Percentiles rank a stretch among this genome's conserved stretches.
Evolutionary conservation across 1,140 invertebrate genomes (phyloP).

Genomic region (Lepidostoma basale): DNA sequence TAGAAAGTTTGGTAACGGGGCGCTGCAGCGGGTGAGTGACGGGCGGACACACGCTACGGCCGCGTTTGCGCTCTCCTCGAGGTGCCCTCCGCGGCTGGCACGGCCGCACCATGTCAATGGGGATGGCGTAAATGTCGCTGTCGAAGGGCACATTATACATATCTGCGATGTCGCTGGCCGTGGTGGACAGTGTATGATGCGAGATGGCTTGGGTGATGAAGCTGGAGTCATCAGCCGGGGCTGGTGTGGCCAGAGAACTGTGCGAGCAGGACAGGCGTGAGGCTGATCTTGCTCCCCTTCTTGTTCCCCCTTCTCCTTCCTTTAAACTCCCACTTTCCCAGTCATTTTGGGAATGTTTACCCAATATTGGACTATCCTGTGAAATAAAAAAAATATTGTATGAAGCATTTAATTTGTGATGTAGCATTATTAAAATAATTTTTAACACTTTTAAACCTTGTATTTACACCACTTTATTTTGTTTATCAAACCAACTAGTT

Average conservation of each 20-base stretch:
- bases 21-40: constrained; percentile 33
- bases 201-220: constrained; percentile 87
- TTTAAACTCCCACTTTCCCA: constrained; percentile 21
- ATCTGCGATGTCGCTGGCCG: constrained; percentile 75
- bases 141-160: constrained; percentile 86
- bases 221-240: constrained; percentile 79
- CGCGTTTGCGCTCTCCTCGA: constrained; percentile 65
- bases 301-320: constrained; percentile 49
- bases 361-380: constrained; percentile 38
- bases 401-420: too few species aligned
- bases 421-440: too few species aligned
- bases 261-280: constrained; percentile 80
- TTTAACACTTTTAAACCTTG: too few species aligned
- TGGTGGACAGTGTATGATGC: constrained; percentile 73
- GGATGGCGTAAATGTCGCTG: constrained; percentile 84
- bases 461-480: too few species aligned
- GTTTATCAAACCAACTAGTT: too few species aligned
- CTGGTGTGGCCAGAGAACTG: constrained; percentile 76
- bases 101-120: constrained; percentile 74
- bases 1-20: constrained; percentile 16
- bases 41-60: constrained; percentile 62
- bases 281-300: constrained; percentile 69
- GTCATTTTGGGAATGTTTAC: constrained; percentile 14
- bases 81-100: constrained; percentile 58
- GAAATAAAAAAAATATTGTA: constrained; percentile 12